Base-by-base conservation (phyloP, 2,888 invertebrate genomes). In the Portevinia maculata region DNA sequence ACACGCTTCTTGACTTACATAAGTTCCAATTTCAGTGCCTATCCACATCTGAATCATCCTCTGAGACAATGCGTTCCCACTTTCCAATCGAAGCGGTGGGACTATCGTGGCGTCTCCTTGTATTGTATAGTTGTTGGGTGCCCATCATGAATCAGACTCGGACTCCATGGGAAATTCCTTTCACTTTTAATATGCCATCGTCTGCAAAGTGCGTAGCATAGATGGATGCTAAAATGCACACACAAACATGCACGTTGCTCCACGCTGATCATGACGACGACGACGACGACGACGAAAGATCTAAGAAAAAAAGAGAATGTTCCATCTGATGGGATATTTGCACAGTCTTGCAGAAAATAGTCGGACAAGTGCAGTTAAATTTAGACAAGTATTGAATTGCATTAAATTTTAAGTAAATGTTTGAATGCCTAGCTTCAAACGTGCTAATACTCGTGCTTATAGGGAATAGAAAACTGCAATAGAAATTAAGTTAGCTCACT, bases 161-260 rank as follows among this genome's bases (percentile, higher is more conserved):
- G 30, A 67, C 60, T 78, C 60, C 83, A 73, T 83, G 83, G 55
- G 83, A 73, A 83, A 83, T 83, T 83, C 83, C 83, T 83, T 83
- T 83, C 83, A 83, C 83, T 83, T 81, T 79, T 78, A 70, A 65
- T 69, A 59, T 70, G 50, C 37, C 55, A 44, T 32, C 71, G 39
- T 65, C 57, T 50, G 65, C 41, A n/a, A 62, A 62, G 75, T 76
- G 81, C 76, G 76, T 81, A 71, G 81, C 76, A 70, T 81, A 71
- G 70, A 71, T 44, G 32, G 28, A 60, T 55, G 55, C 13, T 13
- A 65, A n/a, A 24, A 71, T 53, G 39, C n/a, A 24, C 32, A 53
- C 24, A 39, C 41, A 32, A 13, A 39, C 32, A 41, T 59, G 19
- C 34, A 41, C 19, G 39, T 15, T 5, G 34, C n/a, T 28, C n/a